Evolutionary conservation across 2,113 vertebrate genomes (phyloP).

Genomic region (Seriola quinqueradiata): DNA sequence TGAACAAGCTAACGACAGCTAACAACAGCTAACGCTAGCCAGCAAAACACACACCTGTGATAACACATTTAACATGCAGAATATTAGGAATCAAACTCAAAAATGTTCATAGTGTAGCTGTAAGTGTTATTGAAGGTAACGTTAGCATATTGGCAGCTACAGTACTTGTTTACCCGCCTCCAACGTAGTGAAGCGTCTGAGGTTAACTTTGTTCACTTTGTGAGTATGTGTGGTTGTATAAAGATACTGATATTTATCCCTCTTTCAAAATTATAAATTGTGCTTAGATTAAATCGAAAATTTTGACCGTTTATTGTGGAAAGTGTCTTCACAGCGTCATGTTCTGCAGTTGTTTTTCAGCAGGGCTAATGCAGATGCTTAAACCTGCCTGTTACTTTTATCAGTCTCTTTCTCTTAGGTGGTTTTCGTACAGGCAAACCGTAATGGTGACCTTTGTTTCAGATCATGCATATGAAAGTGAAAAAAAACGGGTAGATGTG

Average conservation of each 20-base stretch:
- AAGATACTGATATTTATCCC: neutral
- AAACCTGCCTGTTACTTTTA: neutral
- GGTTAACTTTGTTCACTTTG: neutral
- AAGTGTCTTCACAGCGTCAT: neutral
- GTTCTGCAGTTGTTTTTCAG: neutral
- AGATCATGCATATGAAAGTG: neutral
- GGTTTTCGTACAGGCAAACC: neutral
- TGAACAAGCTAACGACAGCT: too few species aligned
- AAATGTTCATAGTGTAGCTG: neutral
- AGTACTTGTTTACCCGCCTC: neutral
- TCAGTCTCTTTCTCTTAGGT: neutral
- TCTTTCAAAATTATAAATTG: neutral
- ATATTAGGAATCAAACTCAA: neutral
- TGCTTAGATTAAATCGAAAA: neutral
- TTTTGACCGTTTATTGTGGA: neutral
- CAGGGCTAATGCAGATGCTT: neutral
- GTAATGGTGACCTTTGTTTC: neutral
- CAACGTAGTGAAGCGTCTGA: neutral
- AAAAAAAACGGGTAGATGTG: too few species aligned
- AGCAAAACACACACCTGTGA: neutral
- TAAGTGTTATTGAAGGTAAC: neutral
- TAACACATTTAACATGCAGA: too few species aligned
- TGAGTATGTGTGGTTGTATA: neutral
- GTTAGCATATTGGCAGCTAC: neutral
- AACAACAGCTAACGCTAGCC: neutral